Evolutionary conservation across 2,888 invertebrate genomes (phyloP), one percentile per base, ranked within the genome.

Genomic region (Parelbella ahira): DNA sequence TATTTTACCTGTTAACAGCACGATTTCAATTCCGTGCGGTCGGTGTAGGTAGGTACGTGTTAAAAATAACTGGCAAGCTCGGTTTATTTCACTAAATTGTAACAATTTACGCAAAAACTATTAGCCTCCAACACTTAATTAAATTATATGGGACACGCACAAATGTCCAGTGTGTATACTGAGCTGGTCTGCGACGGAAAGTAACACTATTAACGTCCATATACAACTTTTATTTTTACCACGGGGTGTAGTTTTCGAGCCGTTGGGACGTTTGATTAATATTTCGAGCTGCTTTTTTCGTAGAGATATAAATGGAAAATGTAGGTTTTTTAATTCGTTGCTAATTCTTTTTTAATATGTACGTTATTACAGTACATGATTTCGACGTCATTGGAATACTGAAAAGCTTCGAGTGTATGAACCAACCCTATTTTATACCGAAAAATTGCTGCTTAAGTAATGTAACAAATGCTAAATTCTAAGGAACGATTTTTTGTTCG

Each of bases 1-100:
- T n/a, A n/a, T n/a, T n/a, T n/a, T 63, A 53, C 64, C 68, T 71
- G 71, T 76, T 76, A 76, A 68, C 69, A 59, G 63, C 78, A 77
- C 77, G 75, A 76, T 75, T 77, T 79, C 75, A 78, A 77, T 76
- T 77, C 73, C 57, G 67, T 63, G 58, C 53, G 45, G 56, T 51
- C 54, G 53, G 63, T n/a, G n/a, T n/a, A n/a, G n/a, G n/a, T n/a
- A n/a, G 55, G 61, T 61, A 63, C 63, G 65, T 67, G 65, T 66
- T 65, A 63, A 66, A 67, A 71, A 68, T 66, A 65, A 59, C 63
- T 55, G 60, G 55, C 64, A 66, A 66, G 66, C 62, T 58, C 60
- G 55, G 34, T 61, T 70, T 68, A 73, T 72, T 75, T 68, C 58
- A 68, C 64, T 68, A 70, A 77, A 75, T 68, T 64, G 69, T 63